A percentile compares a stretch with the other conserved stretches of the same genome.
phyloP scores from a whole-genome alignment of 1,140 invertebrate genomes.

The Eriocheir sinensis region DNA sequence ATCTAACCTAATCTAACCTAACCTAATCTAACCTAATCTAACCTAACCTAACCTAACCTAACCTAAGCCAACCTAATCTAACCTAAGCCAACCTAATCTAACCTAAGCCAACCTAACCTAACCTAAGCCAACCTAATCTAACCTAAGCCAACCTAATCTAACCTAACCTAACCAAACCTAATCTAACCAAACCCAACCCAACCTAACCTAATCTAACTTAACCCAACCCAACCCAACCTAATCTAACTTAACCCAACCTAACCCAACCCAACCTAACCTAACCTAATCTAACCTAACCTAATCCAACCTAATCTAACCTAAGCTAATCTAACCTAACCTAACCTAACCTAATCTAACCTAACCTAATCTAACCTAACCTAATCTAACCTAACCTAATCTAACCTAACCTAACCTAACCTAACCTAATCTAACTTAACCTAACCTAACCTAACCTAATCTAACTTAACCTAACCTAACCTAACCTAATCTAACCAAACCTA shows the following conservation, averaged over 20 bases:
- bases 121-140: too few species aligned
- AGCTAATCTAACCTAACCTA: neutral
- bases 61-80: too few species aligned
- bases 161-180: neutral
- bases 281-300: neutral
- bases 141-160: too few species aligned
- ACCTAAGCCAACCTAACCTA: too few species aligned
- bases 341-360: too few species aligned
- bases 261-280: neutral
- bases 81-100: too few species aligned
- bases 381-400: neutral
- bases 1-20: too few species aligned
- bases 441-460: neutral
- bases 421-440: neutral
- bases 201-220: neutral
- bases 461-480: neutral
- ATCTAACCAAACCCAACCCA: too few species aligned
- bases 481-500: neutral
- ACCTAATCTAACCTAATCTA: too few species aligned
- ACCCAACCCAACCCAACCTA: neutral
- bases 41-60: too few species aligned
- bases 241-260: too few species aligned
- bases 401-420: neutral
- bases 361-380: too few species aligned
- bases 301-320: neutral